Percentiles rank a stretch among this genome's conserved stretches.
Conservation (phyloP, 2,797 vertebrate genomes). For the Lacerta viridis region DNA sequence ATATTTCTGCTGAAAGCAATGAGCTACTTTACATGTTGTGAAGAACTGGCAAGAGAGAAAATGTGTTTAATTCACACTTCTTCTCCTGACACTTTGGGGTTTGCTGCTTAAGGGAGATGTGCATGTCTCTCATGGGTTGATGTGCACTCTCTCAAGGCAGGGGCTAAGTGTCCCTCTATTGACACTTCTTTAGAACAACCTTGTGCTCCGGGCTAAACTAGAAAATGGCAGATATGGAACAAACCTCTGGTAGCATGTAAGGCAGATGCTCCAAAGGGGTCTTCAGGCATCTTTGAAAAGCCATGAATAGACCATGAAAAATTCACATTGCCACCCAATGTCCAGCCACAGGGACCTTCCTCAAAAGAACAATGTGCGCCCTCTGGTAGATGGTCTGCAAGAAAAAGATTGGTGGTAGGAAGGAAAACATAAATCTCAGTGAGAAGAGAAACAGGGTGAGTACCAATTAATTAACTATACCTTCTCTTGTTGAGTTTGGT, state of each 20-base stretch:
- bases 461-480: neutral
- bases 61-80: neutral
- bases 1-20: constrained; percentile 2
- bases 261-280: constrained; percentile 77
- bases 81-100: neutral
- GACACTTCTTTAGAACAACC: neutral
- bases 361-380: constrained; percentile 92
- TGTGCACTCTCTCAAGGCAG: neutral
- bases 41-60: neutral
- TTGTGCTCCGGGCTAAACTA: neutral
- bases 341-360: constrained; percentile 87
- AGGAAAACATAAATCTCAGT: constrained; percentile 22
- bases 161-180: neutral
- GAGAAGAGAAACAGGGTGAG: constrained; percentile 1
- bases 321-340: constrained; percentile 67
- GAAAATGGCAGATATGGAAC: constrained; percentile 21
- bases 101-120: neutral
- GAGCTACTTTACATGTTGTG: too few species aligned
- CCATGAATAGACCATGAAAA: constrained; percentile 81
- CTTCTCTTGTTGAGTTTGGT: neutral
- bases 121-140: neutral
- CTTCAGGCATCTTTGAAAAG: constrained; percentile 75
- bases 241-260: constrained; percentile 86
- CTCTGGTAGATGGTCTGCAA: constrained; percentile 82
- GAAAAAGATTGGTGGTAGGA: constrained; percentile 6